Conservation (phyloP, 2,113 vertebrate species). For the Microcebus ravelobensis region DNA sequence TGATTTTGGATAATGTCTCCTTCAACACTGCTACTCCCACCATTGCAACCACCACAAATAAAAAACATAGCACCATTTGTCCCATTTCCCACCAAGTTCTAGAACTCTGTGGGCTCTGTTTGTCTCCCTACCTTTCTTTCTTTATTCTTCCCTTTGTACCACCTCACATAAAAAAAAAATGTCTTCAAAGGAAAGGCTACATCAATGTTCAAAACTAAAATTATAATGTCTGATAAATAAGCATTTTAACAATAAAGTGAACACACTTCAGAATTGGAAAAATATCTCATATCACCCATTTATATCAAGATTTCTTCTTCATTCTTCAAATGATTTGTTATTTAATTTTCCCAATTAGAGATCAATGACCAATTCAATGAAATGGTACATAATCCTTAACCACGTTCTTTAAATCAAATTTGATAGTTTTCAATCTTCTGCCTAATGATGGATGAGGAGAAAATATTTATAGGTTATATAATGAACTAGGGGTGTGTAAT, state of each 20-base stretch:
- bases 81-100: neutral
- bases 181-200: neutral
- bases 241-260: neutral
- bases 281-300: neutral
- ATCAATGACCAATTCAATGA: neutral
- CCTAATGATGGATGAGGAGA: neutral
- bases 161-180: neutral
- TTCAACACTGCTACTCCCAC: neutral
- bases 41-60: neutral
- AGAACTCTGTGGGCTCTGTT: neutral
- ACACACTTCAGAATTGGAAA: neutral
- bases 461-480: neutral
- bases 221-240: neutral
- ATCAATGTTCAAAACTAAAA: neutral
- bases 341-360: neutral
- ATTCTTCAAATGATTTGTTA: neutral
- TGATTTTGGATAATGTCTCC: neutral
- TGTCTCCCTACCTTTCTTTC: neutral
- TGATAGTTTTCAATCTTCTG: neutral
- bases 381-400: neutral
- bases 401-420: neutral
- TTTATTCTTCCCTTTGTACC: neutral
- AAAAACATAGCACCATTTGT: neutral
- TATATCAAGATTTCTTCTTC: neutral
- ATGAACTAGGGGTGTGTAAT: neutral